Evolutionary conservation across 2,113 vertebrate genomes (phyloP), one percentile per base, ranked within the genome.

Genomic region (Myrmecophaga tridactyla): DNA sequence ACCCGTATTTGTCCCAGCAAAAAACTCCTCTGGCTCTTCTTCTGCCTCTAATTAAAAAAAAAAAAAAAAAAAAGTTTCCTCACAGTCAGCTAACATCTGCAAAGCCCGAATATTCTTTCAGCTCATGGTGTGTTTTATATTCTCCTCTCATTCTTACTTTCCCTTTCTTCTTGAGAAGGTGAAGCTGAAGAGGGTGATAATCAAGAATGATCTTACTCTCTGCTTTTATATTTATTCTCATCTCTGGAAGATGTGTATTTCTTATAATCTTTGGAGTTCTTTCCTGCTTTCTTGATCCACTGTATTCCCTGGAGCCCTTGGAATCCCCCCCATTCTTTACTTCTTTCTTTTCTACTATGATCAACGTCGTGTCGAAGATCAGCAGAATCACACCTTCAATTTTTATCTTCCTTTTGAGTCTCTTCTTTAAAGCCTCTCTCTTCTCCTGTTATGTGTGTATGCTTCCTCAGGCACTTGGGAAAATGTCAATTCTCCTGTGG

Each of bases 11-110:
- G 98, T 99, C 98, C 98, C 99, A 98, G 98, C 98, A 99, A 99
- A 99, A n/a, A 98, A 98, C 98, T 98, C 99, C 99, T 98, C 98
- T 98, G 98, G 98, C 99, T 98, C 99, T 98, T 98, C 98, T 99
- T 98, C 99, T 98, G 98, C 98, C 99, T 98, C 99, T 99, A 98
- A 99, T 99, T 98, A 99, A 98, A 98, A 99, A 99, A 96, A n/a
- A n/a, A n/a, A n/a, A n/a, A n/a, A 99, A 98, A 98, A 99, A 99
- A 96, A 99, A 99, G 75, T 98, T 99, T 96, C 99, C 99, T 97
- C 99, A 98, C 39, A 98, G 98, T 95, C 98, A 97, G 97, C 92
- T 98, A 95, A 98, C 97, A 96, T 98, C 99, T 46, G 98, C 92
- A 98, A 98, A 99, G 92, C 98, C 98, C 67, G 98, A 97, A 89